Conservation (phyloP, 2,113 vertebrate genomes). For the Pluvianellus socialis region DNA sequence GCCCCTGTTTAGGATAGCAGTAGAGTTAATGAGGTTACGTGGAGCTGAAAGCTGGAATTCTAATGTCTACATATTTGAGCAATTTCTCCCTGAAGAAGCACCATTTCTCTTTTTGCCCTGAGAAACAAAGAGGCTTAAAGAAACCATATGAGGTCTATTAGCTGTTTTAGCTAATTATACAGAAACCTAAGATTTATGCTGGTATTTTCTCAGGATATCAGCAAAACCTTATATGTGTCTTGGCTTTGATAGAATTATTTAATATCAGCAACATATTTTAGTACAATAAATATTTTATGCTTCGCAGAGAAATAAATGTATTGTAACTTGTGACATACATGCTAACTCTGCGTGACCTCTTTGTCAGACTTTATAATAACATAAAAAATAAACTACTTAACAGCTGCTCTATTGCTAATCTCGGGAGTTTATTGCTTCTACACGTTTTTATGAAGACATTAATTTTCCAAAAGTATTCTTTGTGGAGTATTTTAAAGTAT, state of each 20-base stretch:
- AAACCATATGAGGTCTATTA: neutral
- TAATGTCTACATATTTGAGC: neutral
- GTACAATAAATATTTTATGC: constrained; percentile 55
- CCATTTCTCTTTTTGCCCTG: neutral
- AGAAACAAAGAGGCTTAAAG: neutral
- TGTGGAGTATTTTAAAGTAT: neutral
- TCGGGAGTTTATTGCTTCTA: constrained; percentile 17
- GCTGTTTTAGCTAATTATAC: constrained; percentile 10
- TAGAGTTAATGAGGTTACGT: neutral
- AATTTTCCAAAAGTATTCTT: constrained; percentile 52
- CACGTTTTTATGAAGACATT: constrained; percentile 54
- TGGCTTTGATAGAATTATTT: constrained; percentile 57
- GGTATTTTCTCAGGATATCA: neutral
- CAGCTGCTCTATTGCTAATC: constrained; percentile 56
- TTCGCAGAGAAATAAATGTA: constrained; percentile 11
- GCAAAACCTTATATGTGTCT: neutral
- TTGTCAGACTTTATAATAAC: constrained; percentile 13
- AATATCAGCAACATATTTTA: constrained; percentile 34
- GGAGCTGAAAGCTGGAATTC: neutral
- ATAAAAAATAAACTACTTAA: constrained; percentile 54
- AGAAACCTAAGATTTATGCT: neutral
- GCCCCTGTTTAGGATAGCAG: neutral
- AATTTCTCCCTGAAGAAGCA: neutral
- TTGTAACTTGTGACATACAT: constrained; percentile 25
- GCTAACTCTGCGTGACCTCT: neutral